phyloP scores from a whole-genome alignment of 2,888 invertebrate species.

The Dryomyza anilis region DNA sequence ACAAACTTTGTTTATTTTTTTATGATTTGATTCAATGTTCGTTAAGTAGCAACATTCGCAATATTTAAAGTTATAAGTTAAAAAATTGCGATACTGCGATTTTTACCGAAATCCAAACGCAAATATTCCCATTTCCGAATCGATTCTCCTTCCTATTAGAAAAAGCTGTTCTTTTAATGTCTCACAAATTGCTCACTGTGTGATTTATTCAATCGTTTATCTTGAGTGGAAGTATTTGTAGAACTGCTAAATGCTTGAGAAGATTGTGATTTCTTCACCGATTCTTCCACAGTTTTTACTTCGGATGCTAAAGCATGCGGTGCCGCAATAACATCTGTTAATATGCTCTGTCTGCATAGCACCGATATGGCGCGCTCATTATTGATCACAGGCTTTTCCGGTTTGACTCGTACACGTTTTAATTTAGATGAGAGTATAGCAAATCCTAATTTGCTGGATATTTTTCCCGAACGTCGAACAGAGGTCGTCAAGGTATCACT shows the following conservation, averaged over 20 bases:
- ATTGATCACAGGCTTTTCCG: conserved; percentile 43
- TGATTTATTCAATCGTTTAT: conserved; percentile 55
- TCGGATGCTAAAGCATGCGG: conserved; percentile 38
- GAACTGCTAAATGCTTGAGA: conserved; percentile 43
- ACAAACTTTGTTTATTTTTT: no score
- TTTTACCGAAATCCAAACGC: no score
- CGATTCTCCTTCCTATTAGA: no score
- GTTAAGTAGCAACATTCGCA: no score
- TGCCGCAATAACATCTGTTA: conserved; percentile 66
- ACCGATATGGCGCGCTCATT: conserved; percentile 69
- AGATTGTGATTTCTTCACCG: conserved; percentile 55
- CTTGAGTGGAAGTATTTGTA: conserved; percentile 34
- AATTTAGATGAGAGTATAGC: conserved; percentile 68
- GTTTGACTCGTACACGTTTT: conserved; percentile 60
- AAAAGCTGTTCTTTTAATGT: no score
- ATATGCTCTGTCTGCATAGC: conserved; percentile 76
- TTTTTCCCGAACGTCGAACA: conserved; percentile 54
- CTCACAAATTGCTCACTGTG: conserved; percentile 55
- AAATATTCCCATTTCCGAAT: no score
- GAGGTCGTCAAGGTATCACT: conserved; percentile 65
- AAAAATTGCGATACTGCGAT: no score
- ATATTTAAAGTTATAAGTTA: no score
- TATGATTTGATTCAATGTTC: no score
- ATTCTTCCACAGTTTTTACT: conserved; percentile 24
- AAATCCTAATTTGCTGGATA: conserved; percentile 62